These are phyloP conservation scores for Oxycera nigricornis DNA, from an alignment of 2,888 invertebrate species.

Conservation along the genomic window DNA sequence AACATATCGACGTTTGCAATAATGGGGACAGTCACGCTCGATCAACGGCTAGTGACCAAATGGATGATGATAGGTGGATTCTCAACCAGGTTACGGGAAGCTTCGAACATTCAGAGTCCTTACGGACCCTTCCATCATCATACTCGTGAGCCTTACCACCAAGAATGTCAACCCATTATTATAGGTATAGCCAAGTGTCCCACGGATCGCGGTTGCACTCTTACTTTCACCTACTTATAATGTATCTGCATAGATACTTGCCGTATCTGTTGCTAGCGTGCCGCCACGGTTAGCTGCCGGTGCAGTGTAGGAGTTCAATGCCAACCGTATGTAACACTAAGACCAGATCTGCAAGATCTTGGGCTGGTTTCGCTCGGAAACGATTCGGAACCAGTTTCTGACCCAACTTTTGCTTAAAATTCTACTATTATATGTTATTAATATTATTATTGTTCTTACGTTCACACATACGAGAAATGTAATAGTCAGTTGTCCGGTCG, in stretches of 20 bases:
- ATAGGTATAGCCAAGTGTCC: not conserved
- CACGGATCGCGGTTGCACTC: not conserved
- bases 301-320: slow-evolving; percentile 1
- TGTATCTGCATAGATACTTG: not conserved
- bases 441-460: not conserved
- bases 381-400: not conserved
- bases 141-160: no score
- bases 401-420: not conserved
- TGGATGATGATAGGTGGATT: not conserved
- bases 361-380: not conserved
- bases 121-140: not conserved
- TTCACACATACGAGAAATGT: not conserved
- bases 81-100: not conserved
- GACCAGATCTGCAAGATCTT: not conserved
- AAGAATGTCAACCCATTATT: no score
- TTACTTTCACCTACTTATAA: not conserved
- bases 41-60: not conserved
- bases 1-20: not conserved
- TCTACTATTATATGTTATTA: not conserved
- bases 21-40: not conserved
- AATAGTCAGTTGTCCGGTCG: not conserved
- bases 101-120: not conserved
- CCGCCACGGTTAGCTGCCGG: not conserved
- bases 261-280: not conserved
- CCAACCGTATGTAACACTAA: not conserved